A percentile compares a stretch with the other conserved stretches of the same genome.
Conservation (phyloP, 2,113 vertebrate genomes). For the Sceloporus tristichus region DNA sequence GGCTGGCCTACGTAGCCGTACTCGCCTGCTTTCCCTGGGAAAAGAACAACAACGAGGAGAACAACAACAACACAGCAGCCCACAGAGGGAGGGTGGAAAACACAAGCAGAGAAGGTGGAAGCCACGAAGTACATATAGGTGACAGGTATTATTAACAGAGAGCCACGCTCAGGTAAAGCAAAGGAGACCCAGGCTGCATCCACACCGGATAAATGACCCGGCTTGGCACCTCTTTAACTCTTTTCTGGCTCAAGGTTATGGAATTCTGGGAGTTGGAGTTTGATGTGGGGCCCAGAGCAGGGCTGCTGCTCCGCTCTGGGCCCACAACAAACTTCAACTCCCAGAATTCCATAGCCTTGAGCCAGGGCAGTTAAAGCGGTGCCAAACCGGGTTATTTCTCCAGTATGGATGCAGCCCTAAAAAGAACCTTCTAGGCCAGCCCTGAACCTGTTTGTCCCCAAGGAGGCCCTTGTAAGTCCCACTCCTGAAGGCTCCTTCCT, state of each 20-base stretch:
- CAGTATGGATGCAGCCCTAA: too few species aligned
- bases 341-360: too few species aligned
- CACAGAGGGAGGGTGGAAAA: conserved; percentile 1
- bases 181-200: conserved; percentile 26
- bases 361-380: too few species aligned
- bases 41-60: neutral
- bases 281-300: too few species aligned
- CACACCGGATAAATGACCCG: too few species aligned
- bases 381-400: too few species aligned
- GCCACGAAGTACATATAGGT: conserved; percentile 1
- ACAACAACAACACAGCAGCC: neutral
- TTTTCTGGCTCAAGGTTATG: too few species aligned
- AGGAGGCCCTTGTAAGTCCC: neutral
- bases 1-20: conserved; percentile 94
- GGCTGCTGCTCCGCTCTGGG: too few species aligned
- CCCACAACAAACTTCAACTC: too few species aligned
- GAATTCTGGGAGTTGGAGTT: too few species aligned
- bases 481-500: neutral
- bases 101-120: neutral
- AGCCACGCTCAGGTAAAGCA: conserved; percentile 50
- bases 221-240: too few species aligned
- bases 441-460: neutral
- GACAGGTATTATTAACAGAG: conserved; percentile 47
- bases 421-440: neutral
- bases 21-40: conserved; percentile 91